Evolutionary conservation across 2,888 invertebrate species (phyloP).

Genomic region (Drosophila maculinotata): DNA sequence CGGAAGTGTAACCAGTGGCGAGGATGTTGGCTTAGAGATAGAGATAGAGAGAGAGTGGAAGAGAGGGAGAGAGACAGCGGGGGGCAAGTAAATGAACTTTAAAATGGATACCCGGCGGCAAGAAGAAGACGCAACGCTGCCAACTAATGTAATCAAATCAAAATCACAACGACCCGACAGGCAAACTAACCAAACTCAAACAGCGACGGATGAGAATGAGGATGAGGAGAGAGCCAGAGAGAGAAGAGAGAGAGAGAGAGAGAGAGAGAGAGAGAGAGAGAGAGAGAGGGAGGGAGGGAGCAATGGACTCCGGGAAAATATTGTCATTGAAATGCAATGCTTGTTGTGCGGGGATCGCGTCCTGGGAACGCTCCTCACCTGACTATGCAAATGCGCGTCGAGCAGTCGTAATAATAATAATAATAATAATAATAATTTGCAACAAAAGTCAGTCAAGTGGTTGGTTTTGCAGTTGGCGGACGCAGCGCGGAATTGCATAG

Average conservation of each 20-base stretch:
- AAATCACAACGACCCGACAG: slow-evolving; percentile 66
- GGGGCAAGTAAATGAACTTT: slow-evolving; percentile 74
- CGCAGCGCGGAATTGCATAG: slow-evolving; percentile 30
- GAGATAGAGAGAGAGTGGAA: too few species aligned
- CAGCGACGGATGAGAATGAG: too few species aligned
- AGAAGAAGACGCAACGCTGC: slow-evolving; percentile 25
- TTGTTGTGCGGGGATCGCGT: slow-evolving; percentile 33
- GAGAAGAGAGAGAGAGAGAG: too few species aligned
- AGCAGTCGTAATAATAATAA: slow-evolving; percentile 42
- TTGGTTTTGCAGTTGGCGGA: slow-evolving; percentile 57
- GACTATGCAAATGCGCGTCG: slow-evolving; percentile 66
- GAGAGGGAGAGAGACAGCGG: slow-evolving; percentile 2
- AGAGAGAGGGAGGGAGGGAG: slow-evolving; percentile 24
- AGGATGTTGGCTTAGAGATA: slow-evolving; percentile 6
- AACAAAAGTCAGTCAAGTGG: slow-evolving; percentile 77
- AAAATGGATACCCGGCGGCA: slow-evolving; percentile 60
- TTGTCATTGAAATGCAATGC: slow-evolving; percentile 76
- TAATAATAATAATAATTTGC: slow-evolving; percentile 68
- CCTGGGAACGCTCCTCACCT: slow-evolving; percentile 57
- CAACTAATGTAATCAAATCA: slow-evolving; percentile 79
- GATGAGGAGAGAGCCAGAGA: too few species aligned
- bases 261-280: not conserved
- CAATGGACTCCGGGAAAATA: slow-evolving; percentile 62
- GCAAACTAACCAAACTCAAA: slow-evolving; percentile 57
- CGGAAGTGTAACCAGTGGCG: slow-evolving; percentile 64